Evolutionary conservation across 2,888 invertebrate species (phyloP), one percentile per base, ranked within the genome.

Genomic region (Aradus depressus): DNA sequence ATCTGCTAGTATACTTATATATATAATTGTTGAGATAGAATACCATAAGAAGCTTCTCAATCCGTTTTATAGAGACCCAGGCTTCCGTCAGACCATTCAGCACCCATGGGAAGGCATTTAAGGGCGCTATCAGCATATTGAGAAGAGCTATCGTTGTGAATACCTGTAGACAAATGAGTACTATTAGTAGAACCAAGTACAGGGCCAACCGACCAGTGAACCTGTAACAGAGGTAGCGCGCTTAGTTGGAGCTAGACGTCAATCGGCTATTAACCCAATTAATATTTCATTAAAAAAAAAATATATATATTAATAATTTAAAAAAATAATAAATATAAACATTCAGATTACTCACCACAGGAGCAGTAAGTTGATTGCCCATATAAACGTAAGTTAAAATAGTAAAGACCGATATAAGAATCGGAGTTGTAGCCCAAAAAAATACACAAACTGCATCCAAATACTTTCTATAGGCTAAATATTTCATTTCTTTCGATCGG

Each of bases 71-170:
- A 0, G 96, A 96, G 1, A 97, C 89, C 86, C 89, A 91, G 0
- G 96, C 90, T 69, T 98, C 96, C 37, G 92, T 84, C 3, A 97
- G 71, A 1, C 96, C 97, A 68, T 95, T 97, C 18, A 98, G 70
- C 3, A 97, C 96, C 96, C 97, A 98, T 0, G 97, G 97, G 68
- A 97, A 93, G 1, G 95, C 90, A 70, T 98, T 98, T 52, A 98
- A 68, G 0, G 97, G 97, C 47, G 83, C 79, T 61, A 97, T 96
- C 53, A 98, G 72, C 87, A 98, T 95, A 66, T 95, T 91, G 54
- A 98, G 79, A 49, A 98, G 72, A 0, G 97, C 92, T 59, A 98
- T 81, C 58, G 87, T 87, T 0, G 97, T 96, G 64, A 97, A 98
- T 1, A 89, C 75, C 74, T 76, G 62, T 10, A 64, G n/a, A n/a